Base-by-base conservation (phyloP, 2,888 invertebrate genomes). In the Hirtodrosophila histrioides region DNA sequence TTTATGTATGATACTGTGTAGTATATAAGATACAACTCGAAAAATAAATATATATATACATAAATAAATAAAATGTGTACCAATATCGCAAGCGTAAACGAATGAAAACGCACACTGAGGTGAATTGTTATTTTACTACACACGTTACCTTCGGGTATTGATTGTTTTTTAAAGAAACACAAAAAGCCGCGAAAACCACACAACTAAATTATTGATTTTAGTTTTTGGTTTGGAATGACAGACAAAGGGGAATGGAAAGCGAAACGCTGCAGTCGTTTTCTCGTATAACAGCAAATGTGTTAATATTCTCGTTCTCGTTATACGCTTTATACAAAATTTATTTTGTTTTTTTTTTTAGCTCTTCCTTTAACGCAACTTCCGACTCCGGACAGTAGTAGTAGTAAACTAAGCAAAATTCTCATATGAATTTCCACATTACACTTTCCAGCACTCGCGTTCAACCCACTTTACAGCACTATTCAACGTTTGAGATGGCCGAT, bases 111-210 rank as follows among this genome's bases (percentile, higher is more conserved):
- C 17, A 17, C 17, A 17, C 17, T 17, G 17, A 76, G 68, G 63
- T 83, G 84, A 76, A 64, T 80, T 79, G 61, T 55, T 74, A 62
- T 66, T 75, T 73, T 81, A 81, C 78, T 17, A 82, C 78, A 82
- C 87, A 82, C 85, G 87, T 82, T 82, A 82, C 81, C 81, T 82
- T 82, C 81, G 87, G 81, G 81, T 82, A 86, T 82, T 82, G 85
- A 86, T 86, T 82, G 85, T 86, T 75, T 84, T 84, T 86, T 86
- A 61, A 84, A 86, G 64, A 69, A 82, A 84, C 81, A 81, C 87
- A 82, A 86, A 86, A 81, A 84, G 85, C 81, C 81, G 81, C 81
- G 87, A 86, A 81, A 82, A 84, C 53, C 82, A 75, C 81, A 82
- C 85, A 87, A 82, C 75, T 75, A 81, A 85, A 82, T 84, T 81